Evolutionary conservation across 2,888 invertebrate species (phyloP).

Genomic region (Trypoxylon attenuatum): DNA sequence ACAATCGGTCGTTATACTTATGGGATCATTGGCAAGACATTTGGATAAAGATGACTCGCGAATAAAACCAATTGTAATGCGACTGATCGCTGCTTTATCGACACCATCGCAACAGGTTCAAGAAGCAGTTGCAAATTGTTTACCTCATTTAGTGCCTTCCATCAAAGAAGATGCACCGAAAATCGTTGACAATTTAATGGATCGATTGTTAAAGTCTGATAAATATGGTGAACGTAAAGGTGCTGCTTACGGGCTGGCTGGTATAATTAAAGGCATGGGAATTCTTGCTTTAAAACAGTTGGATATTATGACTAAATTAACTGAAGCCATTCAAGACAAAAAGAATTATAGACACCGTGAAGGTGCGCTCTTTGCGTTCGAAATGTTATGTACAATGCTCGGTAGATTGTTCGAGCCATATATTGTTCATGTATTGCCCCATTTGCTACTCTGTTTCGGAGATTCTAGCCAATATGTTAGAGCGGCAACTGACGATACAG

Average conservation of each 20-base stretch:
- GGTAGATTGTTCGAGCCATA: constrained; percentile 99
- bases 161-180: constrained; percentile 93
- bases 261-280: constrained; percentile 96
- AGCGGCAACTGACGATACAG: constrained; percentile 96
- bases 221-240: constrained; percentile 95
- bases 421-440: constrained; percentile 96
- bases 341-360: constrained; percentile 96
- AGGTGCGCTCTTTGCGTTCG: constrained; percentile 97
- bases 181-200: constrained; percentile 90
- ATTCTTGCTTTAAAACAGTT: constrained; percentile 95
- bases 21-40: constrained; percentile 98
- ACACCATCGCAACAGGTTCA: constrained; percentile 99
- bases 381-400: constrained; percentile 95
- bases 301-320: constrained; percentile 95
- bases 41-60: constrained; percentile 91
- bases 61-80: constrained; percentile 94
- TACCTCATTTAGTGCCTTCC: constrained; percentile 94
- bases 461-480: constrained; percentile 97
- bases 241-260: constrained; percentile 98
- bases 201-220: constrained; percentile 91
- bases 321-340: constrained; percentile 96
- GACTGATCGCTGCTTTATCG: constrained; percentile 92
- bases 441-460: constrained; percentile 95
- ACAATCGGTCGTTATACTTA: constrained; percentile 96
- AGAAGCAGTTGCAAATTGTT: constrained; percentile 96